A percentile compares a stretch with the other conserved stretches of the same genome.
phyloP scores from a whole-genome alignment of 2,113 vertebrate genomes.

The Callospermophilus lateralis region DNA sequence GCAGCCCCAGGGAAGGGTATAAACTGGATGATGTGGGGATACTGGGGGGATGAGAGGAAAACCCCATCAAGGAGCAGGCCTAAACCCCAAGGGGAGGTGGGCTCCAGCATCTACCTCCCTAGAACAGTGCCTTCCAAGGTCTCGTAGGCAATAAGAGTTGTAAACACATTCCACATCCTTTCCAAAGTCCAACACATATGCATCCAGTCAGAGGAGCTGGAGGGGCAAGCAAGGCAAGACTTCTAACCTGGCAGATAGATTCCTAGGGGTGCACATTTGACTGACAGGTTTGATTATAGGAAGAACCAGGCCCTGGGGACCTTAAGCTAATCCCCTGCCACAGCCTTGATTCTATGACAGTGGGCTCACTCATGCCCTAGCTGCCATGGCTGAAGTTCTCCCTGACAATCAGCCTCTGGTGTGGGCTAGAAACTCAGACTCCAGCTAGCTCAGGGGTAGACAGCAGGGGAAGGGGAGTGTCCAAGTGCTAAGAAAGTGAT shows the following conservation, averaged over 20 bases:
- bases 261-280: neutral
- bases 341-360: neutral
- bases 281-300: neutral
- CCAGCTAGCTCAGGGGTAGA: neutral
- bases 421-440: neutral
- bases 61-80: neutral
- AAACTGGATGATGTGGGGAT: neutral
- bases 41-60: neutral
- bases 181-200: neutral
- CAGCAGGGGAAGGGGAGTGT: accelerated
- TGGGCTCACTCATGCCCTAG: neutral
- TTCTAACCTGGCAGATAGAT: neutral
- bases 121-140: neutral
- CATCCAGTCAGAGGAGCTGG: neutral
- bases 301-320: neutral
- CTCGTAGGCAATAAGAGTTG: neutral
- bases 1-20: accelerated
- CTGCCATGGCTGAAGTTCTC: neutral
- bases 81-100: neutral
- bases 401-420: neutral
- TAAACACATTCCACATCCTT: neutral
- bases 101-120: too few species aligned
- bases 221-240: neutral
- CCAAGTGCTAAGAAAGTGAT: neutral
- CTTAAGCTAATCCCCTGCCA: neutral